Base-by-base conservation (phyloP, 2,888 invertebrate genomes). In the Amiota minor region DNA sequence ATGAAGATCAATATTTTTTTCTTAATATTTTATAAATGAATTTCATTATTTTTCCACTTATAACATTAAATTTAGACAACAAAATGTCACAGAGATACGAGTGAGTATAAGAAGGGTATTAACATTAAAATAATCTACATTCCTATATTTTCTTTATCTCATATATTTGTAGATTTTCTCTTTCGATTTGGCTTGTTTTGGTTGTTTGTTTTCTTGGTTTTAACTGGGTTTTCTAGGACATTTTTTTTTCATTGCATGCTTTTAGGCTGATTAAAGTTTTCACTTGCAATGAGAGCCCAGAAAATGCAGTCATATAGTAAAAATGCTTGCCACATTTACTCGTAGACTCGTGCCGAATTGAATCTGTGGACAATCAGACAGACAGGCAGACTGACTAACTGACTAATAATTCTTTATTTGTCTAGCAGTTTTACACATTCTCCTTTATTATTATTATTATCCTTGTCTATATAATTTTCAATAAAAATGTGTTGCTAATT, bases 251-350 rank as follows among this genome's bases (percentile, higher is more conserved):
- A 59, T 35, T 35, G 9, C 59, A 59, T 59, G 59, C 59, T 59
- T 59, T 59, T 59, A 59, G 59, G 59, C 59, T 59, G 59, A 59
- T 59, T 59, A 59, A 59, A 18, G 59, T 59, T 35, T 35, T 59
- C 11, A 20, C 59, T 53, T 18, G 20, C 20, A 20, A 20, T 18
- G 59, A 20, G 6, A 59, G 59, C 20, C 18, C 59, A 59, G 16
- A 10, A 59, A 59, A 20, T 16, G 59, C n/a, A 35, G 35, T 35
- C 35, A 35, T 35, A 35, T 35, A 35, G 35, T 35, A 35, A 35
- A 35, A 35, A 35, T 35, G 2, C 35, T 35, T 35, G 35, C 35
- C 35, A 35, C 35, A 35, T 35, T 35, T 35, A 35, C 35, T 35
- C 35, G 35, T 35, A 35, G 35, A 59, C 59, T 20, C 20, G 23